Evolutionary conservation across 2,797 vertebrate genomes (phyloP).

Genomic region (Buceros bicornis): DNA sequence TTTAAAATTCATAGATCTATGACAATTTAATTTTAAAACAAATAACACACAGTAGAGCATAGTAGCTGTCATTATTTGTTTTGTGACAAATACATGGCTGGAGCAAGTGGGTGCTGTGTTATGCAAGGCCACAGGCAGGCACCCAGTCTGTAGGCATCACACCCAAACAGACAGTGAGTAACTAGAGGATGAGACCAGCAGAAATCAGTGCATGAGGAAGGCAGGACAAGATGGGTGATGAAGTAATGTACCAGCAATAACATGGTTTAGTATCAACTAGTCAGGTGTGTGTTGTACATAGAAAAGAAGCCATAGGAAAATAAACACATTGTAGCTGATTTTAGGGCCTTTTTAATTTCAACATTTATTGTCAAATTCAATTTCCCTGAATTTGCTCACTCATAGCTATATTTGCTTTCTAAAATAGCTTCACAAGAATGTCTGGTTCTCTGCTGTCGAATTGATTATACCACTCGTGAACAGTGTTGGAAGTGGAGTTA

Average conservation of each 20-base stretch:
- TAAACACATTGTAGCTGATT: background rate
- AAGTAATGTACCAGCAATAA: background rate
- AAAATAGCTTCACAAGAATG: background rate
- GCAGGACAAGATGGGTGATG: background rate
- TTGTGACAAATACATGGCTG: background rate
- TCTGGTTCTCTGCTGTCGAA: background rate
- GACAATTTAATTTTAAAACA: constrained; percentile 16
- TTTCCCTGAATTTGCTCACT: background rate
- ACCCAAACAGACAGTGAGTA: background rate
- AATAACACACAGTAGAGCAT: background rate
- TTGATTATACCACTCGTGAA: background rate
- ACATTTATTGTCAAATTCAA: constrained; percentile 1
- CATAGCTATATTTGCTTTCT: constrained; percentile 8
- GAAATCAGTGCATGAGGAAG: background rate
- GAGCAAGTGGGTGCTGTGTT: background rate
- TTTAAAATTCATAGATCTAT: background rate
- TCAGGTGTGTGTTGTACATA: background rate
- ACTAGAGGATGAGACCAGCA: background rate
- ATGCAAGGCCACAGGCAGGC: background rate
- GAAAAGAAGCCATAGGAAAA: background rate
- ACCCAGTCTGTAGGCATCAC: background rate
- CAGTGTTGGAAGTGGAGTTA: background rate
- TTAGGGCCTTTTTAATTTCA: background rate
- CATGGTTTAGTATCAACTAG: background rate
- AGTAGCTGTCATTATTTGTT: background rate